Conservation (phyloP, 2,797 vertebrate species). For the Pseudochromis fuscus region DNA sequence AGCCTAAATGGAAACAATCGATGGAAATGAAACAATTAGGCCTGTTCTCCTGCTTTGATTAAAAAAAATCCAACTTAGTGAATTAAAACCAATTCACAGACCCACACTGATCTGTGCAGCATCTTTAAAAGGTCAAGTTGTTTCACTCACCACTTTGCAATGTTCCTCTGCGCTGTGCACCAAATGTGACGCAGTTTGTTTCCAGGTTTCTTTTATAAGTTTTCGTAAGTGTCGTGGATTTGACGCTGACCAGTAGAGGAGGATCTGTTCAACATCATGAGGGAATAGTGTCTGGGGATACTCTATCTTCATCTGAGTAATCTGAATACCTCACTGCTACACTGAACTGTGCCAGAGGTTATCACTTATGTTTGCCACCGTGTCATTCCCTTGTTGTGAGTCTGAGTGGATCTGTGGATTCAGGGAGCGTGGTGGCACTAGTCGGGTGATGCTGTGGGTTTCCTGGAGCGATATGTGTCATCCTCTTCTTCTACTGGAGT, state of each 20-base stretch:
- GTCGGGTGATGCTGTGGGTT: constrained; percentile 1
- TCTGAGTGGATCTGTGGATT: constrained; percentile 20
- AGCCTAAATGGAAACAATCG: neutral
- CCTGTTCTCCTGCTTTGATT: neutral
- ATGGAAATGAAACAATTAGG: neutral
- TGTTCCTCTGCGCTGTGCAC: constrained; percentile 9
- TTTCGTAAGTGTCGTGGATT: constrained; percentile 53
- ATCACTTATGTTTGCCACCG: neutral
- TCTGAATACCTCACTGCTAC: too few species aligned
- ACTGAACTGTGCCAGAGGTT: constrained; percentile 10
- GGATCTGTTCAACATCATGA: constrained; percentile 55
- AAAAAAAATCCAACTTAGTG: neutral
- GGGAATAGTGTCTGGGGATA: constrained; percentile 3
- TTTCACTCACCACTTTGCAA: constrained; percentile 61
- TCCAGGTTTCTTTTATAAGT: constrained; percentile 68
- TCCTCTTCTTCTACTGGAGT: constrained; percentile 7
- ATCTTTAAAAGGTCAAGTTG: constrained; percentile 3
- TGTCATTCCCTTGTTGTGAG: constrained; percentile 5
- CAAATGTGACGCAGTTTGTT: neutral
- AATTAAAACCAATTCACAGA: neutral
- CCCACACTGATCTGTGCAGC: neutral
- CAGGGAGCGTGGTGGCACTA: neutral
- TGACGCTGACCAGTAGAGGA: constrained; percentile 57
- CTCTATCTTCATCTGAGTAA: too few species aligned
- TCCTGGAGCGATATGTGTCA: constrained; percentile 35